Conservation (phyloP, 2,888 invertebrate species). For the Metacarcinus magister region DNA sequence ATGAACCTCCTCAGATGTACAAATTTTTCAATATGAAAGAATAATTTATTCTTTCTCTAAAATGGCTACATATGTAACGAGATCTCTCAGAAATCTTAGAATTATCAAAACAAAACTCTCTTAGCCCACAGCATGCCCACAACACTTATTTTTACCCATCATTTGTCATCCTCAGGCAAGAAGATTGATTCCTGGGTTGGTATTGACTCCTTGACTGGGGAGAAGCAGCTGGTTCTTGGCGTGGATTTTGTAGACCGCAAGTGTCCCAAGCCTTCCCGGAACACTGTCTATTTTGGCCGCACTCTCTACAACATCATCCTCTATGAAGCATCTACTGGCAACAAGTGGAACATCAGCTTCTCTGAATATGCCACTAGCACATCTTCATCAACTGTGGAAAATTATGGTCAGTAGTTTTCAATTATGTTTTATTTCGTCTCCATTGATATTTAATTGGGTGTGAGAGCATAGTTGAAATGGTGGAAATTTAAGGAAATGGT, state of each 20-base stretch:
- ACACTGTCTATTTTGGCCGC: conserved; percentile 82
- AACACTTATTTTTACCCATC: background rate
- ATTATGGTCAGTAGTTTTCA: conserved; percentile 69
- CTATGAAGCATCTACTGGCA: conserved; percentile 78
- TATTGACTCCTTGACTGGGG: conserved; percentile 91
- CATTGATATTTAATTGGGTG: background rate
- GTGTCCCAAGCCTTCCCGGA: conserved; percentile 78
- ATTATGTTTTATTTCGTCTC: background rate
- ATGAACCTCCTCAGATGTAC: too few species aligned
- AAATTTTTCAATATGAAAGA: too few species aligned
- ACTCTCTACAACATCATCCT: conserved; percentile 82
- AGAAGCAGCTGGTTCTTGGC: conserved; percentile 87
- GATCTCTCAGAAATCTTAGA: too few species aligned
- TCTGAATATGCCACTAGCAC: conserved; percentile 95
- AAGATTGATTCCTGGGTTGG: conserved; percentile 97
- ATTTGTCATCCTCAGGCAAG: conserved; percentile 84
- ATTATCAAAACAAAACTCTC: background rate
- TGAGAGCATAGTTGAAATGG: background rate
- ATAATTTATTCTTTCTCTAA: too few species aligned
- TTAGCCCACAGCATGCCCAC: background rate
- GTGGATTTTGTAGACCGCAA: conserved; percentile 74
- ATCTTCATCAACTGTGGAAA: conserved; percentile 85
- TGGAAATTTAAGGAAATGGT: background rate
- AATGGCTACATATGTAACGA: too few species aligned
- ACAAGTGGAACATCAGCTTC: conserved; percentile 98